Conservation (phyloP, 2,113 vertebrate genomes). For the Pomatostomus ruficeps region DNA sequence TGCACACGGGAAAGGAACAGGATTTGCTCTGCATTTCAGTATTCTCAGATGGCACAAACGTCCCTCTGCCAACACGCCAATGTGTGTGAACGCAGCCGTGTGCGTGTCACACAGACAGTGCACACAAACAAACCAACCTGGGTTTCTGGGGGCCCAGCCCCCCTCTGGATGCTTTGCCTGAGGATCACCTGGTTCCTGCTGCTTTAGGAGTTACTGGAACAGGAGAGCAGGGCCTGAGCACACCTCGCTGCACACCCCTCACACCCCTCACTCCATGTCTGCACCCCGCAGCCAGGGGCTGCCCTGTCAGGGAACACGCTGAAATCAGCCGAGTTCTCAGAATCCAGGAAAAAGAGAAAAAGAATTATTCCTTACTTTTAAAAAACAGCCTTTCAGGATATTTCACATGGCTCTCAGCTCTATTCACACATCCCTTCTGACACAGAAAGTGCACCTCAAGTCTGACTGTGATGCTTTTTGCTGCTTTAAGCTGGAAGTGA, state of each 20-base stretch:
- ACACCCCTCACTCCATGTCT: background rate
- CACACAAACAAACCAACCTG: background rate
- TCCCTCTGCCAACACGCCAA: background rate
- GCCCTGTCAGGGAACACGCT: rapidly evolving
- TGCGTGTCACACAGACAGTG: background rate
- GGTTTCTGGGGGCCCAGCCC: background rate
- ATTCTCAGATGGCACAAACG: background rate
- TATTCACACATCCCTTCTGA: background rate
- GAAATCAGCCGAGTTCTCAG: background rate
- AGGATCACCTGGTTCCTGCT: background rate
- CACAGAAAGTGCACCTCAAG: background rate
- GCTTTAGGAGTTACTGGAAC: background rate
- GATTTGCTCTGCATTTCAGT: background rate
- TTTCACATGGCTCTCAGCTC: background rate
- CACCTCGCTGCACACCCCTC: background rate
- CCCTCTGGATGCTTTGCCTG: background rate
- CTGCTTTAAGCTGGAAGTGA: background rate
- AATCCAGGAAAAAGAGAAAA: background rate
- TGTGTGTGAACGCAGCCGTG: background rate
- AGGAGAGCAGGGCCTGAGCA: background rate
- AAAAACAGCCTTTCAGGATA: background rate
- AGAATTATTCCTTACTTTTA: background rate
- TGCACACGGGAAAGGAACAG: background rate
- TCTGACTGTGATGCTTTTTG: background rate
- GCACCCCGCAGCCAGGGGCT: background rate